These are phyloP conservation scores for Rousettus leschenaultii DNA, from an alignment of 2,113 vertebrate species.

Conservation along the genomic window DNA sequence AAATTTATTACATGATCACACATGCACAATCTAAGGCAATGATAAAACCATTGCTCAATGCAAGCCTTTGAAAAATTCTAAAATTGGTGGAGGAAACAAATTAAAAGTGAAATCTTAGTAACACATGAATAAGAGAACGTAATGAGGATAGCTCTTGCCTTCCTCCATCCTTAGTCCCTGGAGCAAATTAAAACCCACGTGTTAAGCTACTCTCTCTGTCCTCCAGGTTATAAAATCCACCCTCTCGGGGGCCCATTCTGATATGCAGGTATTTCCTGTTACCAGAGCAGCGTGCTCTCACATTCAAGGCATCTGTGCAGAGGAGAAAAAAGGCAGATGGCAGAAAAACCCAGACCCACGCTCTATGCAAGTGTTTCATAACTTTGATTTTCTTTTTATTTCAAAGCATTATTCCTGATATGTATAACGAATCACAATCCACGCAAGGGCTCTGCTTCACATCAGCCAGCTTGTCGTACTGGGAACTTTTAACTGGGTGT, in stretches of 20 bases:
- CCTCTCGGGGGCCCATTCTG: not conserved
- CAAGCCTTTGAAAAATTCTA: conserved; percentile 49
- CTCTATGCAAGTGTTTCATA: not conserved
- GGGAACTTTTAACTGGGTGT: not conserved
- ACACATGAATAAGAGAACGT: not conserved
- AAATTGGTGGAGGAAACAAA: conserved; percentile 39
- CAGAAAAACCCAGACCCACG: not conserved
- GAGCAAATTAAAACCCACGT: not conserved
- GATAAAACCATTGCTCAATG: not conserved
- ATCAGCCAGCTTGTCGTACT: not conserved
- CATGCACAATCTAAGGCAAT: not conserved
- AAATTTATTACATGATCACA: not conserved
- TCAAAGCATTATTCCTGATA: not conserved
- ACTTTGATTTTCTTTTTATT: not conserved
- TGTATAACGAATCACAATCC: not conserved
- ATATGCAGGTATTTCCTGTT: not conserved
- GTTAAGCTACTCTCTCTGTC: not conserved
- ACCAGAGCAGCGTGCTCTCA: not conserved
- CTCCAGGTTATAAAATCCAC: not conserved
- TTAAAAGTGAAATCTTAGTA: not conserved
- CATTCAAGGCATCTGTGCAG: not conserved
- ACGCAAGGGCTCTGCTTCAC: not conserved
- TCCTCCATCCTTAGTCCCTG: not conserved
- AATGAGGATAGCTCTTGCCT: not conserved
- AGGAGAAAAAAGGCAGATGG: not conserved